These are phyloP conservation scores for Cavia porcellus DNA, from an alignment of 2,113 vertebrate species.

Conservation along the genomic window DNA sequence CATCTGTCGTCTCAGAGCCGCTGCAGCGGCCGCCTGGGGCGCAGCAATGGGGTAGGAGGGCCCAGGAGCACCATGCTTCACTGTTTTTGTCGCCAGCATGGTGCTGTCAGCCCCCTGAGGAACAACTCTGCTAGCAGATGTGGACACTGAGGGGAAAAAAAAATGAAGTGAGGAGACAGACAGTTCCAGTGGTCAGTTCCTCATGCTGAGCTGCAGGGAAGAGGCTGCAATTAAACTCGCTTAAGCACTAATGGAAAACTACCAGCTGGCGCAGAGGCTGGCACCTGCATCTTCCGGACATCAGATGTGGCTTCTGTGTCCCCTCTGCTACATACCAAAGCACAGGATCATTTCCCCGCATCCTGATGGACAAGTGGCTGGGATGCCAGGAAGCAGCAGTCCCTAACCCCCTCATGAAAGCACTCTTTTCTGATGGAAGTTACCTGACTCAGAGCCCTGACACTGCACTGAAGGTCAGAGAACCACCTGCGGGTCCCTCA, in stretches of 20 bases:
- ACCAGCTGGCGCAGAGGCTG: neutral
- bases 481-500: neutral
- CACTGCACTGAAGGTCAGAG: too few species aligned
- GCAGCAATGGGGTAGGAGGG: constrained; percentile 91
- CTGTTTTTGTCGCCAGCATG: constrained; percentile 95
- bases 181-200: neutral
- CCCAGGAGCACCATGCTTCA: constrained; percentile 94
- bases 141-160: constrained; percentile 77
- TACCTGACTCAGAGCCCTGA: neutral
- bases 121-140: constrained; percentile 85
- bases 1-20: constrained; percentile 95
- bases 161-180: neutral
- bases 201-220: neutral
- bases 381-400: accelerated
- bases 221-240: neutral
- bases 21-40: constrained; percentile 94
- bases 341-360: accelerated
- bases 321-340: neutral
- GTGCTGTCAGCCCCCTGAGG: constrained; percentile 95
- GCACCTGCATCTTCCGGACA: neutral
- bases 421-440: neutral
- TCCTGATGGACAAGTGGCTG: neutral
- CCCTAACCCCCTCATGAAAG: neutral
- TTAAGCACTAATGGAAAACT: neutral
- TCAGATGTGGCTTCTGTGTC: neutral